A percentile compares a stretch with the other conserved stretches of the same genome.
phyloP scores from a whole-genome alignment of 2,888 invertebrate genomes.

The Lochmaea capreae region DNA sequence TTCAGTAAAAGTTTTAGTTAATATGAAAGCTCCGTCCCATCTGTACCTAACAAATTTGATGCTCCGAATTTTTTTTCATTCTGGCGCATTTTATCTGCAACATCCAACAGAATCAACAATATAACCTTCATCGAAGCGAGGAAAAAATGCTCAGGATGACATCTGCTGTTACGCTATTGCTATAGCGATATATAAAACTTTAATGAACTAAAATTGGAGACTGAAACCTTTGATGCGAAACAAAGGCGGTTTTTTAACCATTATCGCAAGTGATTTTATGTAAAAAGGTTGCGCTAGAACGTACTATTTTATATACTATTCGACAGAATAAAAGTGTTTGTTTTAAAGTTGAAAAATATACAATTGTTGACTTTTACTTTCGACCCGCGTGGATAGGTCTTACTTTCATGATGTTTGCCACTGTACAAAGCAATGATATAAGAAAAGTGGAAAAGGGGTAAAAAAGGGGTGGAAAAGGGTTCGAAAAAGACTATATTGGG shows the following conservation, averaged over 20 bases:
- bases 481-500: too few species aligned
- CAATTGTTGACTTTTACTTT: too few species aligned
- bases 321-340: too few species aligned
- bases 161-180: slow-evolving; percentile 26
- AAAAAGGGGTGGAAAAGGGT: too few species aligned
- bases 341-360: too few species aligned
- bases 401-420: too few species aligned
- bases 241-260: background rate
- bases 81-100: slow-evolving; percentile 13
- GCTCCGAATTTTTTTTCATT: background rate
- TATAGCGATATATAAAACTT: slow-evolving; percentile 20
- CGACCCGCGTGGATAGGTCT: too few species aligned
- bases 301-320: too few species aligned
- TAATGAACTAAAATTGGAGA: slow-evolving; percentile 21
- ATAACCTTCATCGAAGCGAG: slow-evolving; percentile 6
- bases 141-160: slow-evolving; percentile 19
- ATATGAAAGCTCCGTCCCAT: background rate
- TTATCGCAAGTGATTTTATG: background rate
- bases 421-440: too few species aligned
- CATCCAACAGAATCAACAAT: background rate
- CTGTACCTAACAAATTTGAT: background rate
- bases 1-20: background rate
- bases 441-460: too few species aligned
- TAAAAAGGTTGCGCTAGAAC: background rate
- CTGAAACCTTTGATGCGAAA: slow-evolving; percentile 11